A percentile compares a stretch with the other conserved stretches of the same genome.
phyloP scores from a whole-genome alignment of 2,113 vertebrate species.

The Malurus alboscapulatus region DNA sequence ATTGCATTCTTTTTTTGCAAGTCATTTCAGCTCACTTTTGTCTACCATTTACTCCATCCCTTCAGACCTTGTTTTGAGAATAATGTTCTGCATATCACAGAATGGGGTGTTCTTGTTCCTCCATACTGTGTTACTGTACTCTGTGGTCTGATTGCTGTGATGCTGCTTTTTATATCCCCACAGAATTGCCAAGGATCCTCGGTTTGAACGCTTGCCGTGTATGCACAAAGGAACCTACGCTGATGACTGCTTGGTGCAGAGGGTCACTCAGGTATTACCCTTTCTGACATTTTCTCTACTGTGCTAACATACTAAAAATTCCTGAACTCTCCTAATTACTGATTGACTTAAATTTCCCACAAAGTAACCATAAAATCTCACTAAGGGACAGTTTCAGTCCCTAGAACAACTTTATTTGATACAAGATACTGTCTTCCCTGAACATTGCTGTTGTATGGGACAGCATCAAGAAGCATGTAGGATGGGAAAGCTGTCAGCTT shows the following conservation, averaged over 20 bases:
- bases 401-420: not conserved
- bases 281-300: not conserved
- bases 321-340: not conserved
- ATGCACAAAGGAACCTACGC: conserved; percentile 95
- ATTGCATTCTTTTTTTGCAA: not conserved
- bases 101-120: not conserved
- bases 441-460: not conserved
- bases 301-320: not conserved
- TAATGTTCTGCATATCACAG: not conserved
- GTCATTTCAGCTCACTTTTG: not conserved
- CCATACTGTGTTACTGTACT: not conserved
- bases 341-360: not conserved
- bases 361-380: not conserved
- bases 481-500: not conserved
- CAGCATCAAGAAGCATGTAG: not conserved
- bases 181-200: conserved; percentile 95
- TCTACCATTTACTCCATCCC: not conserved
- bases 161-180: not conserved
- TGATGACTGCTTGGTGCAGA: conserved; percentile 96
- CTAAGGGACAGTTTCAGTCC: not conserved
- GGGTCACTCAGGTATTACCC: conserved; percentile 90
- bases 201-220: conserved; percentile 93
- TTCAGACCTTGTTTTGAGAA: not conserved
- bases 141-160: not conserved
- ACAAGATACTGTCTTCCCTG: not conserved